Conservation (phyloP, 35 echinoderm and acorn worm genomes). For the Hemicentrotus pulcherrimus region DNA sequence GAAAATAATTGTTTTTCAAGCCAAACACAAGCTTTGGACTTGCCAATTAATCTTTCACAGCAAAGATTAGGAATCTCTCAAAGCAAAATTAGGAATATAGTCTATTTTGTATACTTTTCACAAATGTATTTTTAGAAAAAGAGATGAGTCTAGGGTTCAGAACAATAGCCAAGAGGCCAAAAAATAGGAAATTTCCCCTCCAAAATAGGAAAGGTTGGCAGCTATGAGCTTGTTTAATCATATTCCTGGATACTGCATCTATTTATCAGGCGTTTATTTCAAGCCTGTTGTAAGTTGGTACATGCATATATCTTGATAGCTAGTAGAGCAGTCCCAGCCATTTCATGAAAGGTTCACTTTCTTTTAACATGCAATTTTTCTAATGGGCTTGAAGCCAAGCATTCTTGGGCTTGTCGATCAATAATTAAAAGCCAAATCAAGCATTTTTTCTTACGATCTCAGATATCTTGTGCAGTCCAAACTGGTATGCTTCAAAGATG, state of each 20-base stretch:
- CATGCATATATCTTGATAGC: background rate
- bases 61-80: too few species aligned
- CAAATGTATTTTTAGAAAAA: too few species aligned
- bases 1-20: background rate
- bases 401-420: background rate
- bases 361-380: background rate
- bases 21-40: background rate
- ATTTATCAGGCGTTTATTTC: background rate
- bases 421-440: background rate
- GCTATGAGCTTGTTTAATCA: too few species aligned
- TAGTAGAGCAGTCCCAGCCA: background rate
- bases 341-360: background rate
- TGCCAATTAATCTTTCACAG: too few species aligned
- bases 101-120: too few species aligned
- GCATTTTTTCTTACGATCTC: slow-evolving; percentile 79
- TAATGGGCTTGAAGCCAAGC: background rate
- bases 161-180: too few species aligned
- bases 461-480: slow-evolving; percentile 83
- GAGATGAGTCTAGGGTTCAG: too few species aligned
- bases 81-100: too few species aligned
- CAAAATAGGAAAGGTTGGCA: too few species aligned
- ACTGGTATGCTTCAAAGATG: slow-evolving; percentile 89
- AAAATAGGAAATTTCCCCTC: too few species aligned
- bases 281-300: background rate
- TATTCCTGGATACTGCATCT: too few species aligned